A percentile compares a stretch with the other conserved stretches of the same genome.
Evolutionary conservation across 2,888 invertebrate species (phyloP).

Genomic region (Apodemia hepburni): DNA sequence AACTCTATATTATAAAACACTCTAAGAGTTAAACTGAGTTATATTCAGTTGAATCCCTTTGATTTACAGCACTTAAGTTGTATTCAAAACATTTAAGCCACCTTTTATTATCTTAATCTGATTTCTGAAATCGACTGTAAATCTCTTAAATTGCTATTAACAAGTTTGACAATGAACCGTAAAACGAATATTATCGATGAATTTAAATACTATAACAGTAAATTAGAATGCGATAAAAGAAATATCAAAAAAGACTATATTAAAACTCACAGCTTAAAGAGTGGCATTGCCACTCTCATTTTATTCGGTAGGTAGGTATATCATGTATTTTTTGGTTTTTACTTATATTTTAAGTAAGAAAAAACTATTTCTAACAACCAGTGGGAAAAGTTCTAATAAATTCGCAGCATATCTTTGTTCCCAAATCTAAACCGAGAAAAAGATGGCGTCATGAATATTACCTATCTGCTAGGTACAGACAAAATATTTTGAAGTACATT

Average conservation of each 20-base stretch:
- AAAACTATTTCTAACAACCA: neutral
- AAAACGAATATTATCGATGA: neutral
- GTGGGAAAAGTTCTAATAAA: too few relatives aligned
- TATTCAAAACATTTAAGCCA: neutral
- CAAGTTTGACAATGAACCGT: neutral
- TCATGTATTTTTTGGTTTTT: neutral
- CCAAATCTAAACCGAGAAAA: too few relatives aligned
- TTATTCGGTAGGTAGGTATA: too few relatives aligned
- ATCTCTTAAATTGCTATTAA: neutral
- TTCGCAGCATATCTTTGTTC: too few relatives aligned
- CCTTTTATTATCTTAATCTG: conserved; percentile 8
- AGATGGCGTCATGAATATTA: too few relatives aligned
- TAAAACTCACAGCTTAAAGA: too few relatives aligned
- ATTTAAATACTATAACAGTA: neutral
- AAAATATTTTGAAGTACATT: too few relatives aligned
- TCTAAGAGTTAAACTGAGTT: neutral
- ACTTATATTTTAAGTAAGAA: neutral
- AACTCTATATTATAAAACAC: neutral
- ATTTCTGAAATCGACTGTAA: conserved; percentile 6
- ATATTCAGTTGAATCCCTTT: neutral
- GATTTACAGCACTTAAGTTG: neutral
- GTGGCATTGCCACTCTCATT: too few relatives aligned
- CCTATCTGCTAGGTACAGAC: too few relatives aligned
- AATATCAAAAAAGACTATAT: neutral
- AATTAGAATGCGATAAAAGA: neutral